Evolutionary conservation across 2,888 invertebrate species (phyloP), one percentile per base, ranked within the genome.

Genomic region (Amphipyra tragopoginis): DNA sequence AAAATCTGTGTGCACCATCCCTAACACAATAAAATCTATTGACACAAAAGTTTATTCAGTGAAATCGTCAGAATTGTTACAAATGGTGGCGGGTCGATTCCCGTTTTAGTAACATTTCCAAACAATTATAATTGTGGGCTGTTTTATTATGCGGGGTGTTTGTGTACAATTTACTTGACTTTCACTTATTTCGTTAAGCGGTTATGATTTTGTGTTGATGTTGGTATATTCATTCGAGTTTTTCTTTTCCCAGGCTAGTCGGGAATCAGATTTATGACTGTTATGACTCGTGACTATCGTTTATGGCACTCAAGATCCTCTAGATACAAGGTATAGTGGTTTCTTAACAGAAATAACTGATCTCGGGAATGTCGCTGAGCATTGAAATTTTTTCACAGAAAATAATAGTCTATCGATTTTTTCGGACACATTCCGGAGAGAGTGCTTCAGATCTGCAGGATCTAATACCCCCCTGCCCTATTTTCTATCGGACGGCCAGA

Each of bases 71-170:
- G 84, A 89, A 90, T 87, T 84, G 85, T 75, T 80, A 88, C 86
- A 87, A 89, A 90, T 88, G 82, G 85, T 78, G 81, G 84, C 82
- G 83, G 84, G 80, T 87, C 73, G 86, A 88, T 90, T 89, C 88
- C 83, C 79, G 70, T 78, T 86, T 88, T 84, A 73, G 87, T 85
- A 84, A 87, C 85, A 88, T 85, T 89, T 84, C 79, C 74, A 55
- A 57, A 83, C 81, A 86, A 87, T 84, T 83, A 74, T 43, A 77
- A 77, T 78, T 69, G 62, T 44, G 60, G 70, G 64, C 62, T 53
- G 70, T 72, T 80, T 84, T 81, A 81, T 82, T 72, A 93, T 93
- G 93, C 93, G 93, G 93, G 93, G 88, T 90, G 87, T 91, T 90
- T 93, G 91, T 92, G 72, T 73, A 79, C 78, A 59, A 79, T 85